Base-by-base conservation (phyloP, 2,888 invertebrate species). In the Nephrotoma flavescens region DNA sequence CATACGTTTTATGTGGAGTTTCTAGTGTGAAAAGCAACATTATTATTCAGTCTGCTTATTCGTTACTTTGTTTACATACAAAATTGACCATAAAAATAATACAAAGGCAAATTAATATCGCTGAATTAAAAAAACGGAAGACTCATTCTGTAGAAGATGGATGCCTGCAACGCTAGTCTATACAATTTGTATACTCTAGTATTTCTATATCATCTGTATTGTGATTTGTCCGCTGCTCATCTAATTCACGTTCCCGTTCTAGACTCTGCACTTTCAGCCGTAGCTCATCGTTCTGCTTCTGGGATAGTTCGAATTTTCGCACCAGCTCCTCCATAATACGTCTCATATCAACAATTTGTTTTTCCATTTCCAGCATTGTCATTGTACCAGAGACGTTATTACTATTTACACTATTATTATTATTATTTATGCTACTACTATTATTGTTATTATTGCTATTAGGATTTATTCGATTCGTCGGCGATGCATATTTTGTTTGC, bases 281-380 rank as follows among this genome's bases (percentile, higher is more conserved):
- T 88, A 90, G 89, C 45, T 90, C 90, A 87, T 91, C 91, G 86
- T 90, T 91, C 86, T 91, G 90, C 87, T 90, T 91, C 87, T 90
- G 89, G 2, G 89, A 89, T 11, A 89, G 86, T 86, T 91, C 91
- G 42, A 91, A 89, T 87, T 91, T 90, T 86, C 90, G 89, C 4
- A 89, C 89, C 42, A 91, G 86, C 2, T 91, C 91, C 19, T 91
- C 91, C 86, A 90, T 90, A 87, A 90, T 89, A 31, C 90, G 90
- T 12, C 90, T 89, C 84, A 92, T 87, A 45, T 91, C 91, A 41
- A 90, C 88, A 2, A 91, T 87, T 87, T 92, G 91, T 0, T 91
- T 89, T 86, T 90, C 90, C 41, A 92, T 89, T 87, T 92, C 91
- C 4, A 90, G 89, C 42, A 90, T 89, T 90, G 84, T 84, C 84